Conservation (phyloP, 2,888 invertebrate genomes). For the Sesia bembeciformis region DNA sequence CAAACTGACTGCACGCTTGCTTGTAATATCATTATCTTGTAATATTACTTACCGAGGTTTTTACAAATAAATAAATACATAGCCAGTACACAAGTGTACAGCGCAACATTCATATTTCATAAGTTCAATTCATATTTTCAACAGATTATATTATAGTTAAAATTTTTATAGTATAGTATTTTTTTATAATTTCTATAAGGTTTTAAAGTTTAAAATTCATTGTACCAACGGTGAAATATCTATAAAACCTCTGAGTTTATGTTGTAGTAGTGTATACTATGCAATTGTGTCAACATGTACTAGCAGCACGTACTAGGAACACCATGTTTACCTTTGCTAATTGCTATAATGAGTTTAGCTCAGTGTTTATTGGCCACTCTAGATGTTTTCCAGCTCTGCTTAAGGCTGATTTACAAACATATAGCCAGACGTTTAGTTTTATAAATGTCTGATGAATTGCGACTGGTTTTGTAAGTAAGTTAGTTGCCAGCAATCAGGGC, state of each 20-base stretch:
- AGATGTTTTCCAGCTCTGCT: constrained; percentile 42
- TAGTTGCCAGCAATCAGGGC: constrained; percentile 12
- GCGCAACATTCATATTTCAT: too few species aligned
- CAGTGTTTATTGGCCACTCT: constrained; percentile 45
- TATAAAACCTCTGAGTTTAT: not conserved
- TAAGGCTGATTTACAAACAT: constrained; percentile 24
- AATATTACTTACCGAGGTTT: too few species aligned
- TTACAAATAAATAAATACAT: too few species aligned
- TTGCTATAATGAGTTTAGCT: constrained; percentile 64
- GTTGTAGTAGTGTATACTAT: not conserved
- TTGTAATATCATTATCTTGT: too few species aligned
- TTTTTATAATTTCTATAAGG: not conserved
- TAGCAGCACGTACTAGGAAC: constrained; percentile 37
- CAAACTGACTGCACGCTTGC: too few species aligned
- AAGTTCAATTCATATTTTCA: too few species aligned
- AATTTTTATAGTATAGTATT: too few species aligned
- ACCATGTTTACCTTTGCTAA: constrained; percentile 58
- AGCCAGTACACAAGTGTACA: too few species aligned
- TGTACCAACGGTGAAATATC: not conserved
- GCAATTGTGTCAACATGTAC: constrained; percentile 26
- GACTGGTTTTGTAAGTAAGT: not conserved
- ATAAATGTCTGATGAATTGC: not conserved
- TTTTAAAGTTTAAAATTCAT: not conserved
- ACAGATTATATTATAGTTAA: too few species aligned
- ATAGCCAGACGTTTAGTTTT: too few species aligned